Evolutionary conservation across 2,888 invertebrate species (phyloP), one percentile per base, ranked within the genome.

Genomic region (Himalopsyche anomala): DNA sequence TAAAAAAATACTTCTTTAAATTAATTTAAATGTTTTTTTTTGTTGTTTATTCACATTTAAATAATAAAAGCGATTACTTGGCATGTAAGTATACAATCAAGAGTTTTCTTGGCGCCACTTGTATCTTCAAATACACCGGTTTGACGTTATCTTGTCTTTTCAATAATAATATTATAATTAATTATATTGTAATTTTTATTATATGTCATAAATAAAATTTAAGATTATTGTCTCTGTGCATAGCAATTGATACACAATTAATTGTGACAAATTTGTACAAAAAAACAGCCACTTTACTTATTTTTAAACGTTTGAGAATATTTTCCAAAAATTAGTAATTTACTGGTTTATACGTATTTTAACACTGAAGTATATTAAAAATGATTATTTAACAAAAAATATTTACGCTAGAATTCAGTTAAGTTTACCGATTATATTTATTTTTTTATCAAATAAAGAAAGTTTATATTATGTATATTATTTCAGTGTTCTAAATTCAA

Each of bases 1-100:
- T 62, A 11, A 62, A 62, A 28, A 6, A 9, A 28, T 28, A 6
- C 0, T 28, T 19, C 1, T 62, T 51, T 38, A 9, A 74, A 36
- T 74, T 74, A 74, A 74, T 74, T 38, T 74, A 11, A 36, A 74
- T 56, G 62, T 62, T 62, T n/a, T 56, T 56, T 69, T 69, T 36
- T 74, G 5, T 62, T 62, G 15, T 28, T 38, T 38, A 74, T 74
- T 74, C 38, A 15, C 38, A 36, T 74, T 74, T 11, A 36, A 38
- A 74, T 51, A 51, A 36, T 74, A 51, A 38, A 62, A 74, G 38
- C 15, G 38, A 74, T 36, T 12, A 38, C 36, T 38, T 74, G 74
- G 38, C 38, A 5, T 11, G 38, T 74, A 3, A 38, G 74, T 74
- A 74, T 74, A 36, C 74, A 74, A 74, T 36, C 38, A 36, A 36